Evolutionary conservation across 1,140 invertebrate species (phyloP).

Genomic region (Tetramorium simillimum): DNA sequence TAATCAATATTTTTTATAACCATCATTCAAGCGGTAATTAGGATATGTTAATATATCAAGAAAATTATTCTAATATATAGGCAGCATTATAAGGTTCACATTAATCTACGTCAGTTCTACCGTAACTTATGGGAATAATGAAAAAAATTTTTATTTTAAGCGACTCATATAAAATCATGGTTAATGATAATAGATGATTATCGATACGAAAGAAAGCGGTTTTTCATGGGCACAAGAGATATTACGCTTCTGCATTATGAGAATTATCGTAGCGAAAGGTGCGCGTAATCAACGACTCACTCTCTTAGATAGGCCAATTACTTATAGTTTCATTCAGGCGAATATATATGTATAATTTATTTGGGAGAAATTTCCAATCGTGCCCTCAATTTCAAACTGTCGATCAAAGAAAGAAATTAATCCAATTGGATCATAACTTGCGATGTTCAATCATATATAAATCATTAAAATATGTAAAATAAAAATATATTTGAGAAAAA

Average conservation of each 20-base stretch:
- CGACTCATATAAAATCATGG: background rate
- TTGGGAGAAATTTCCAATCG: constrained; percentile 34
- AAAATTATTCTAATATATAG: background rate
- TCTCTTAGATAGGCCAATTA: constrained; percentile 42
- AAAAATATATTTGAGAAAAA: background rate
- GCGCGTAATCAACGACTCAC: constrained; percentile 30
- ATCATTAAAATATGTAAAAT: background rate
- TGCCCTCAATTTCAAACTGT: constrained; percentile 33
- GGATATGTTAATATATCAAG: background rate
- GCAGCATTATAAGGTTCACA: background rate
- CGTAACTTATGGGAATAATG: background rate
- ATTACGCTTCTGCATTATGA: constrained; percentile 47
- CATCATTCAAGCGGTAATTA: background rate
- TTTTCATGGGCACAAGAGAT: constrained; percentile 33
- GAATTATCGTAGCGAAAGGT: constrained; percentile 52
- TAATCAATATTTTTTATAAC: background rate
- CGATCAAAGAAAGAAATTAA: constrained; percentile 30
- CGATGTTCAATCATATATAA: background rate
- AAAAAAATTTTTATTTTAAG: background rate
- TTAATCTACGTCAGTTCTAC: background rate
- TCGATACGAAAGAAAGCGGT: constrained; percentile 22
- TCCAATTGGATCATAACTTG: background rate
- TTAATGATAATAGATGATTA: constrained; percentile 42
- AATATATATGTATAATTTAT: constrained; percentile 22
- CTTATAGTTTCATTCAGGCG: constrained; percentile 26